These are phyloP conservation scores for Dromiciops gliroides DNA, from an alignment of 2,113 vertebrate genomes.

Conservation along the genomic window DNA sequence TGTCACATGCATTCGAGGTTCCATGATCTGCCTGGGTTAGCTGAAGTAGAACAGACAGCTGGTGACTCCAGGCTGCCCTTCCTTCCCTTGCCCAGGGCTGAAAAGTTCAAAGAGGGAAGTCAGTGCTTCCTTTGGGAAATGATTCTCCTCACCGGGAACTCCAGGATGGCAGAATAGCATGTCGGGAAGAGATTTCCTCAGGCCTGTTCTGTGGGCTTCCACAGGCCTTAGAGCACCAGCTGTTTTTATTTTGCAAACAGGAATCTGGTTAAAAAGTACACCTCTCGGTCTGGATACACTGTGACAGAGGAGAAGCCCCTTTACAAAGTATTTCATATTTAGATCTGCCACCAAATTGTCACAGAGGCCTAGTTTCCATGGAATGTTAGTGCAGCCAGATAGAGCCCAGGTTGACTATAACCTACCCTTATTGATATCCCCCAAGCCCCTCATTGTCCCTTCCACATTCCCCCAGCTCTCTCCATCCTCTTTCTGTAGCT, in stretches of 20 bases:
- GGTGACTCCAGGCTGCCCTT: background rate
- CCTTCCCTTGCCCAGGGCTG: background rate
- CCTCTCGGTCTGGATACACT: background rate
- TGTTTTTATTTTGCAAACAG: conserved; percentile 45
- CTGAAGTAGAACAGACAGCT: background rate
- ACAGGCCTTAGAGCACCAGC: background rate
- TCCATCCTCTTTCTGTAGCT: conserved; percentile 38
- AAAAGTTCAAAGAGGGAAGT: background rate
- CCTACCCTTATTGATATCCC: background rate
- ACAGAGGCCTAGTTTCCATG: background rate
- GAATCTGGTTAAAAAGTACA: conserved; percentile 24
- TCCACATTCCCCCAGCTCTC: fast-evolving
- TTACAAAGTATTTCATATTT: conserved; percentile 38
- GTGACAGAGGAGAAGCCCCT: conserved; percentile 29
- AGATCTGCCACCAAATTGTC: conserved; percentile 35
- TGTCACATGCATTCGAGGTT: background rate
- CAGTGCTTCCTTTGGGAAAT: background rate
- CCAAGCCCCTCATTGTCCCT: background rate
- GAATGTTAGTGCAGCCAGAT: conserved; percentile 5
- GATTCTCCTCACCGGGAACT: background rate
- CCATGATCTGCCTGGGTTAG: background rate
- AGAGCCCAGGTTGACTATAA: conserved; percentile 40
- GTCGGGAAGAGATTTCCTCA: background rate
- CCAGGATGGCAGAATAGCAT: background rate
- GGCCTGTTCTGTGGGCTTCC: background rate